A percentile compares a stretch with the other conserved stretches of the same genome.
These are phyloP conservation scores for Parazoanthus darwini DNA, from an alignment of 92 coral and sea anemone genomes.

Conservation along the genomic window DNA sequence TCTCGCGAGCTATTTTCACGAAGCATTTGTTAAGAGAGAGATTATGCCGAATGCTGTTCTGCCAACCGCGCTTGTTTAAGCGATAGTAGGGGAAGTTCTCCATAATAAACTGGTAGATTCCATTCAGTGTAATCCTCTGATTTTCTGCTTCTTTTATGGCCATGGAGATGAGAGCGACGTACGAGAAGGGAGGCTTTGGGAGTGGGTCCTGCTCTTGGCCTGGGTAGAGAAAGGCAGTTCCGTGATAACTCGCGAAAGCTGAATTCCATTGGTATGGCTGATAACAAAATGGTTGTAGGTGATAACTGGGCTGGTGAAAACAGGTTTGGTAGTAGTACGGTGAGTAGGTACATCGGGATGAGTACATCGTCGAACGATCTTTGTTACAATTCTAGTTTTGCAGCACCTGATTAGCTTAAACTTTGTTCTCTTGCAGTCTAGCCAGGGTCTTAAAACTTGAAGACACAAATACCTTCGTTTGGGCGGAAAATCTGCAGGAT, in stretches of 20 bases:
- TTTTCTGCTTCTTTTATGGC: slow-evolving; percentile 93
- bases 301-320: slow-evolving; percentile 6
- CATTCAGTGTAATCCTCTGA: slow-evolving; percentile 89
- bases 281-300: slow-evolving; percentile 12
- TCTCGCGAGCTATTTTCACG: slow-evolving; percentile 91
- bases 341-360: slow-evolving; percentile 21
- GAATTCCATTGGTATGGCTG: slow-evolving; percentile 16
- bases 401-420: background rate
- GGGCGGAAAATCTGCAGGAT: background rate
- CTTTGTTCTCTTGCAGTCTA: background rate
- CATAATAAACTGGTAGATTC: slow-evolving; percentile 96
- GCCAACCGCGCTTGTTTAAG: slow-evolving; percentile 98
- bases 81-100: slow-evolving; percentile 96
- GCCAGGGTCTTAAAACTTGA: background rate
- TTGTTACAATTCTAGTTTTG: background rate
- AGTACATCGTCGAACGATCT: slow-evolving; percentile 16
- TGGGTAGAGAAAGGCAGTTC: slow-evolving; percentile 10
- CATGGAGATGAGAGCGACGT: slow-evolving; percentile 98
- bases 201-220: slow-evolving; percentile 59
- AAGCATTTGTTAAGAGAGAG: slow-evolving; percentile 95
- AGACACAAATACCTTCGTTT: background rate
- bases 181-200: slow-evolving; percentile 97
- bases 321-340: slow-evolving; percentile 1
- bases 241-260: slow-evolving; percentile 19
- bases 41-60: slow-evolving; percentile 97